phyloP scores from a whole-genome alignment of 2,888 invertebrate species.

The Folsomia manolachei region DNA sequence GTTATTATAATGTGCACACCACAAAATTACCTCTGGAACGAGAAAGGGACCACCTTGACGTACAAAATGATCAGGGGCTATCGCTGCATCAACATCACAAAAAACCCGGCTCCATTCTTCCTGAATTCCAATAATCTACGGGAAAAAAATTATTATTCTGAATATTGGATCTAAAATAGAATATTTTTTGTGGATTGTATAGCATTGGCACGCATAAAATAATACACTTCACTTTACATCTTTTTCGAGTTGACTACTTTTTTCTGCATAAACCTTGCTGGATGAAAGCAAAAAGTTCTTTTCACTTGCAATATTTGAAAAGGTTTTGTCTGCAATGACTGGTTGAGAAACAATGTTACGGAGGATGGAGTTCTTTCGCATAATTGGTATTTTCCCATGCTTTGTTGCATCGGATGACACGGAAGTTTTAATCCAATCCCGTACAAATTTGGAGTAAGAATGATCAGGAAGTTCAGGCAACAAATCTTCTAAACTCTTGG shows the following conservation, averaged over 20 bases:
- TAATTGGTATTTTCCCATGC: too few relatives aligned
- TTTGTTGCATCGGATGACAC: not conserved
- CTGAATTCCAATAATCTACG: slow-evolving; percentile 32
- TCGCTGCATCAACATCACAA: too few relatives aligned
- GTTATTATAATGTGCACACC: too few relatives aligned
- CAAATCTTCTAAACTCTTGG: slow-evolving; percentile 4
- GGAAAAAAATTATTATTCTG: too few relatives aligned
- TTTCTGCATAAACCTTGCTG: not conserved
- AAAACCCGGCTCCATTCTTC: slow-evolving; percentile 35
- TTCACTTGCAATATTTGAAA: not conserved
- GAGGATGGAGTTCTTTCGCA: not conserved
- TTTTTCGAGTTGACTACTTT: not conserved
- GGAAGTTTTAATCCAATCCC: slow-evolving; percentile 8
- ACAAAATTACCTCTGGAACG: too few relatives aligned
- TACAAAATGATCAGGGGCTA: too few relatives aligned
- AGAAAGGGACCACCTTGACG: too few relatives aligned
- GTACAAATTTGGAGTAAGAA: not conserved
- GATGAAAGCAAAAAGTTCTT: not conserved
- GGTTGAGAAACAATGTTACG: not conserved
- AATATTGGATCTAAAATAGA: too few relatives aligned
- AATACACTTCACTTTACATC: too few relatives aligned
- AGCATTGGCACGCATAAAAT: too few relatives aligned
- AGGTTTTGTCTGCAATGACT: not conserved
- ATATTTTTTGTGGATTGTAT: too few relatives aligned
- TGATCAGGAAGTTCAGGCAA: slow-evolving; percentile 9